Evolutionary conservation across 2,113 vertebrate species (phyloP).

Genomic region (Cinclus cinclus): DNA sequence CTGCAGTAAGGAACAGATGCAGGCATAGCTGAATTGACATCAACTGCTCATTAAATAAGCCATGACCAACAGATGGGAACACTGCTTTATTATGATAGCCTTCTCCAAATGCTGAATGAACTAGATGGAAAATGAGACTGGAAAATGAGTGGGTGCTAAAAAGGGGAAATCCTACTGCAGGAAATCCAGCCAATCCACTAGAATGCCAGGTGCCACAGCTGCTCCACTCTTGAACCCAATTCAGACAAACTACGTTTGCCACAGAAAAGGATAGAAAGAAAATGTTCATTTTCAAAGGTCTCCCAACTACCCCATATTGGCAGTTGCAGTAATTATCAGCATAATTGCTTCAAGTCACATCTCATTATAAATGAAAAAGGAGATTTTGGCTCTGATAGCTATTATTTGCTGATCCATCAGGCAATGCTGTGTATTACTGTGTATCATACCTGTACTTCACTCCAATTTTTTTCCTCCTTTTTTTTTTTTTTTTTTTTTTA

Average conservation of each 20-base stretch:
- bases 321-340: slow-evolving; percentile 13
- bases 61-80: slow-evolving; percentile 41
- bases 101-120: slow-evolving; percentile 18
- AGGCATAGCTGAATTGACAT: neutral
- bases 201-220: slow-evolving; percentile 18
- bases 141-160: slow-evolving; percentile 29
- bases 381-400: neutral
- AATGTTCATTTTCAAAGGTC: neutral
- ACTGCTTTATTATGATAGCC: neutral
- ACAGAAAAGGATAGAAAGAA: neutral
- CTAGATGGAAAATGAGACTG: neutral
- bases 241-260: neutral
- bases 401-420: neutral
- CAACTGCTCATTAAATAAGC: slow-evolving; percentile 18
- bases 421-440: neutral
- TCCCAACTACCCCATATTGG: neutral
- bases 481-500: neutral
- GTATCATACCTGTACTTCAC: neutral
- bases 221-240: neutral
- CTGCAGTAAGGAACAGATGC: slow-evolving; percentile 21
- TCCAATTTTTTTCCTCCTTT: neutral
- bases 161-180: neutral
- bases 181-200: neutral
- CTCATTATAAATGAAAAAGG: neutral
- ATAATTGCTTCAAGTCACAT: slow-evolving; percentile 21